Evolutionary conservation across 2,797 vertebrate species (phyloP), one percentile per base, ranked within the genome.

Genomic region (Pipistrellus kuhlii): DNA sequence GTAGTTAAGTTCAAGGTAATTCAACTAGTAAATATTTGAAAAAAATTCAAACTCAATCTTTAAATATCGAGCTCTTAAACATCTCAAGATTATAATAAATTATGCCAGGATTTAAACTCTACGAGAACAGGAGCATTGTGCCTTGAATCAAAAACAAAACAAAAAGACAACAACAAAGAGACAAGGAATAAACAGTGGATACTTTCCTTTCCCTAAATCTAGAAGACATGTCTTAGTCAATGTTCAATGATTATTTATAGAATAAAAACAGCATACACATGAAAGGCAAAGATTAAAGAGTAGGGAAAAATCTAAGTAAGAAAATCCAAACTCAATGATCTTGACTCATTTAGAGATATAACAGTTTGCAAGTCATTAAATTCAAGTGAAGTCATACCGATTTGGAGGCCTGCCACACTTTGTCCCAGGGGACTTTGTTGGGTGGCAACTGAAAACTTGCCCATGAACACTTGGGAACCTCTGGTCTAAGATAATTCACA

Each of bases 321-420:
- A 93, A 91, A 94, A 90, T 88, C 64, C 9, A 53, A 66, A 44
- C 89, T 85, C 38, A 84, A 41, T 8, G 59, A 53, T 84, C 51
- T 80, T 81, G 78, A 93, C 48, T 44, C 35, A 86, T 59, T 66
- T 78, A 91, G 30, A 92, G 53, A 71, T 51, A 10, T 35, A 88
- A 92, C 35, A 41, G 21, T 91, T 91, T 85, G 21, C 14, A 93
- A 92, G 62, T 55, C 71, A 83, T 30, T 38, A 38, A 81, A 77
- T 21, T 73, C 38, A 53, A 57, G 55, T 64, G 20, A 68, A 92
- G 48, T 87, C 72, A 68, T 25, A 66, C 35, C 59, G 12, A 85
- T 21, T 81, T 90, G 57, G 81, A 93, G n/a, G 13, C 55, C 76
- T 82, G 87, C 38, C 38, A 64, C 41, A 46, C 32, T 82, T 75